These are phyloP conservation scores for Vanacampus margaritifer DNA, from an alignment of 2,113 vertebrate genomes.

Conservation along the genomic window DNA sequence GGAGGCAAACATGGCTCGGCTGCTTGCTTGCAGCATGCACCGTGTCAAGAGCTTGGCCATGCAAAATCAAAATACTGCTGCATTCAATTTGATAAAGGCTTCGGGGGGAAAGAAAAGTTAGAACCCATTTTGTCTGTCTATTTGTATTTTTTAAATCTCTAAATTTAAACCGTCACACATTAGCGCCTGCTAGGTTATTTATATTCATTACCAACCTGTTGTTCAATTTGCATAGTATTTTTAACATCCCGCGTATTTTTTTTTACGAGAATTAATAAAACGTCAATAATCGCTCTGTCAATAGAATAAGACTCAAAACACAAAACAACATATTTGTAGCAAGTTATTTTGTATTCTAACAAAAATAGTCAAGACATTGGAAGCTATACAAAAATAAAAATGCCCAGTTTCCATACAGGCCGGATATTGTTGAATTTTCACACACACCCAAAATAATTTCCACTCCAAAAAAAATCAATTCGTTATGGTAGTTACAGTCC, in stretches of 20 bases:
- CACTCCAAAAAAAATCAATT: conserved; percentile 71
- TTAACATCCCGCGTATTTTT: conserved; percentile 33
- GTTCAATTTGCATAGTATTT: conserved; percentile 50
- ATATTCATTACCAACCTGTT: conserved; percentile 65
- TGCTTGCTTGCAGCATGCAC: conserved; percentile 60
- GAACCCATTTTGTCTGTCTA: no score
- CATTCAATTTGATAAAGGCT: neutral
- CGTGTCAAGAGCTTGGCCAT: conserved; percentile 50
- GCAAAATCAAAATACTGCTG: neutral
- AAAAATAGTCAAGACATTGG: conserved; percentile 94
- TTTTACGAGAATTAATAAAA: conserved; percentile 15
- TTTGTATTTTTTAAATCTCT: no score
- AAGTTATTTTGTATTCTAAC: conserved; percentile 98
- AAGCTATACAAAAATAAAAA: conserved; percentile 98
- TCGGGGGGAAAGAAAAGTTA: conserved; percentile 6
- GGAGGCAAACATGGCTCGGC: conserved; percentile 84
- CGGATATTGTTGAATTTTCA: conserved; percentile 75
- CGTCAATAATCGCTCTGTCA: neutral
- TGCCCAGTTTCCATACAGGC: conserved; percentile 77
- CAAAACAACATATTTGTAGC: conserved; percentile 72
- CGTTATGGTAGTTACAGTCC: conserved; percentile 68
- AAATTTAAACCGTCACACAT: neutral
- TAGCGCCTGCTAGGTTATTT: conserved; percentile 18
- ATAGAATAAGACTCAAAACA: conserved; percentile 50
- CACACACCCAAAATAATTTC: conserved; percentile 72